A percentile compares a stretch with the other conserved stretches of the same genome.
These are phyloP conservation scores for Nephila pilipes DNA, from an alignment of 1,140 invertebrate species.

Conservation along the genomic window DNA sequence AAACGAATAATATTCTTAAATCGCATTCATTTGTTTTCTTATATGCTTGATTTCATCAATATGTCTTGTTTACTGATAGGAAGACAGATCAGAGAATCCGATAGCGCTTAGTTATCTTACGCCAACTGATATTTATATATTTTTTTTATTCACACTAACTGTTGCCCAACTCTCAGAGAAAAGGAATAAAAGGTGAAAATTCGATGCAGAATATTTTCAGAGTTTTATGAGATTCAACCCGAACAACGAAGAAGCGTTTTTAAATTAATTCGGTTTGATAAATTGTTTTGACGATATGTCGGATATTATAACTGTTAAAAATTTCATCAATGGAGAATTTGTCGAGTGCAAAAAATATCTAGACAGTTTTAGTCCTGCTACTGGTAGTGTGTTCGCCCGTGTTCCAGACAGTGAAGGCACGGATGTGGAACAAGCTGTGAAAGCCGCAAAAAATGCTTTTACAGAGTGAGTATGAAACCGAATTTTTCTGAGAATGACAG, in stretches of 20 bases:
- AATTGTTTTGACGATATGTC: not conserved
- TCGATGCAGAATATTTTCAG: not conserved
- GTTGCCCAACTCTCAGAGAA: not conserved
- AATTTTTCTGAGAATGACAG: too few species aligned
- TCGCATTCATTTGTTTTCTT: not conserved
- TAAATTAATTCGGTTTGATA: not conserved
- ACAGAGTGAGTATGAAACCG: slow-evolving; percentile 77
- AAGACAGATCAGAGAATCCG: not conserved
- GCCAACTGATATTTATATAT: not conserved
- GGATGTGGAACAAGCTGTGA: slow-evolving; percentile 82
- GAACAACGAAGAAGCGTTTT: too few species aligned
- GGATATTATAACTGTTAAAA: slow-evolving; percentile 78
- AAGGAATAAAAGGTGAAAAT: not conserved
- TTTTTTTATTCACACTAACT: not conserved
- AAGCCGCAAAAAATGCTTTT: slow-evolving; percentile 81
- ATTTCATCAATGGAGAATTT: slow-evolving; percentile 83
- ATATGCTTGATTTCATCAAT: not conserved
- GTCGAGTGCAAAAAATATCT: slow-evolving; percentile 79
- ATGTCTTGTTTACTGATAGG: not conserved
- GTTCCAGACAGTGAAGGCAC: slow-evolving; percentile 82
- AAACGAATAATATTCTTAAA: not conserved
- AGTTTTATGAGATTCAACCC: not conserved
- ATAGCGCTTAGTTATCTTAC: not conserved
- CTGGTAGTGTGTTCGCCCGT: slow-evolving; percentile 82
- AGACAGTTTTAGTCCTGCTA: slow-evolving; percentile 83